These are phyloP conservation scores for Volucella inanis DNA, from an alignment of 2,888 invertebrate genomes.

Conservation along the genomic window DNA sequence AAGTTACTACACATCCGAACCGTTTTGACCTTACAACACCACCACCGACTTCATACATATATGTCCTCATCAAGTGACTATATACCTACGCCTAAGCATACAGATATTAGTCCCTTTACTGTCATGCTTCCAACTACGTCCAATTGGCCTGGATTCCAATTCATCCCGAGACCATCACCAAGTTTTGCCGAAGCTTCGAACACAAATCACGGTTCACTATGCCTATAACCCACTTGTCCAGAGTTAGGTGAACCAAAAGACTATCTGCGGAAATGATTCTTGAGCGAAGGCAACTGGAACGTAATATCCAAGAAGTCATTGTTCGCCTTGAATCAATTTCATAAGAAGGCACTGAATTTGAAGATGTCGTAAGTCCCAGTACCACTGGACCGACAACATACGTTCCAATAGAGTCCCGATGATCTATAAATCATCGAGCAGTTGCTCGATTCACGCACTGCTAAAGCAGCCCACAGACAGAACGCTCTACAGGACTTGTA, in stretches of 20 bases:
- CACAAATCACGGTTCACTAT: conserved; percentile 84
- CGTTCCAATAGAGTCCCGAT: conserved; percentile 90
- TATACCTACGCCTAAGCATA: conserved; percentile 85
- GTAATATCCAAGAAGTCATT: conserved; percentile 90
- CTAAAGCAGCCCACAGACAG: conserved; percentile 95
- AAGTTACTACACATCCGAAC: conserved; percentile 81
- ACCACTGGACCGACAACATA: conserved; percentile 91
- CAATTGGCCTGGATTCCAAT: conserved; percentile 96
- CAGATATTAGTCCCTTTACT: conserved; percentile 90
- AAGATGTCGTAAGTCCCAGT: conserved; percentile 86
- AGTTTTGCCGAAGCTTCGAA: conserved; percentile 91
- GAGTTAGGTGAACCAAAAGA: conserved; percentile 89
- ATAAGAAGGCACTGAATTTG: conserved; percentile 94
- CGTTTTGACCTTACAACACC: conserved; percentile 83
- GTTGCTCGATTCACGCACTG: conserved; percentile 95
- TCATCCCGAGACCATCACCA: conserved; percentile 93
- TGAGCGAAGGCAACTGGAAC: conserved; percentile 93
- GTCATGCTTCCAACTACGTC: conserved; percentile 88
- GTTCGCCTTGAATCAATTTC: conserved; percentile 90
- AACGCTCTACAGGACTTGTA: conserved; percentile 94
- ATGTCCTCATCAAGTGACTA: conserved; percentile 85
- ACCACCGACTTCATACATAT: conserved; percentile 87
- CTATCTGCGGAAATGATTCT: conserved; percentile 94
- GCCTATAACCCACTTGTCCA: no score
- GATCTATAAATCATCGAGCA: conserved; percentile 95